phyloP scores from a whole-genome alignment of 2,888 invertebrate genomes.

The Cerastoderma edule region DNA sequence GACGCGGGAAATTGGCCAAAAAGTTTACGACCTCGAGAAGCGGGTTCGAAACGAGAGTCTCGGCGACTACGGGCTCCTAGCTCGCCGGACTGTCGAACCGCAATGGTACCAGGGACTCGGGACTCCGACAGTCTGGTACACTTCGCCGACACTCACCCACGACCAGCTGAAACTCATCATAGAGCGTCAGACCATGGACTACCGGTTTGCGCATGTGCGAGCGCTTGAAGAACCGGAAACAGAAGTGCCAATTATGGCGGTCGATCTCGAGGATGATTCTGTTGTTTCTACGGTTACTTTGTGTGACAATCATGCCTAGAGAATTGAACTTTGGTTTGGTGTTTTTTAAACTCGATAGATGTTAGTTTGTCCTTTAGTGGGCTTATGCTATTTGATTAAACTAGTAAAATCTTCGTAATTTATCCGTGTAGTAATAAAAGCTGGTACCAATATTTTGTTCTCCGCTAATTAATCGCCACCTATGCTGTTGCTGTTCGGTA shows the following conservation, averaged over 20 bases:
- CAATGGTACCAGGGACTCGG: conserved; percentile 46
- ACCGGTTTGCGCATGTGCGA: neutral
- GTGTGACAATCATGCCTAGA: too few relatives aligned
- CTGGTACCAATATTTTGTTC: too few relatives aligned
- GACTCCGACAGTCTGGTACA: conserved; percentile 45
- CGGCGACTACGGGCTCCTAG: conserved; percentile 37
- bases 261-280: neutral
- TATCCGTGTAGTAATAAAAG: too few relatives aligned
- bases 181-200: conserved; percentile 31
- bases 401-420: too few relatives aligned
- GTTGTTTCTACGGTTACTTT: too few relatives aligned
- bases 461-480: too few relatives aligned
- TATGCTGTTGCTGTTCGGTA: too few relatives aligned
- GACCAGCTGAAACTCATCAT: conserved; percentile 43
- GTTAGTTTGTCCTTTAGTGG: too few relatives aligned
- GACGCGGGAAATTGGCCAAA: conserved; percentile 40
- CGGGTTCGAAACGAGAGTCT: conserved; percentile 48
- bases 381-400: too few relatives aligned
- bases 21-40: conserved; percentile 46
- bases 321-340: too few relatives aligned
- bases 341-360: too few relatives aligned
- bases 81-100: conserved; percentile 28
- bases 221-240: conserved; percentile 7
- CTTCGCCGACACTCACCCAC: conserved; percentile 35
- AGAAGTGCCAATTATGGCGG: neutral